Percentiles rank a stretch among this genome's conserved stretches.
These are phyloP conservation scores for Eulithis prunata DNA, from an alignment of 2,888 invertebrate species.

Conservation along the genomic window DNA sequence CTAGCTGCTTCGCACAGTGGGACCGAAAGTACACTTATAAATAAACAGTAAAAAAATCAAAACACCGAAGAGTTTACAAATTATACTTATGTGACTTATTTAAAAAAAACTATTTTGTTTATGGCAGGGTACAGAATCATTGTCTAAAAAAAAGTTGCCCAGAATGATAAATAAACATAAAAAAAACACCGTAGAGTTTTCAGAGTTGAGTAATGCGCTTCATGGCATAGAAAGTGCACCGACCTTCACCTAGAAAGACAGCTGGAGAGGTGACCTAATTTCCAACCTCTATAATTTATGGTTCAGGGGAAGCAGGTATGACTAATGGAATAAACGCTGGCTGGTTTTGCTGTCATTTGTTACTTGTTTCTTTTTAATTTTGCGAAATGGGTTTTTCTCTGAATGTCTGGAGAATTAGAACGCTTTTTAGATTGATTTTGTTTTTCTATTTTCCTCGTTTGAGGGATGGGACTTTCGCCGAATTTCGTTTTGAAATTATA, in stretches of 20 bases:
- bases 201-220: conserved; percentile 4
- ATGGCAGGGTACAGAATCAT: no score
- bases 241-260: conserved; percentile 45
- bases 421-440: background rate
- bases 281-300: conserved; percentile 27
- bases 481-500: background rate
- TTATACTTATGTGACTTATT: no score
- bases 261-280: conserved; percentile 46
- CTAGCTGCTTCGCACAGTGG: no score
- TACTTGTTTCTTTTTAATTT: background rate
- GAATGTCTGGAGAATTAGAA: background rate
- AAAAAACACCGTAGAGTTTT: background rate
- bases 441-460: background rate
- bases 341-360: conserved; percentile 9
- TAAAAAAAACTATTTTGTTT: no score
- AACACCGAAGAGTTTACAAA: no score
- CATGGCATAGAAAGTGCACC: conserved; percentile 36
- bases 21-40: no score
- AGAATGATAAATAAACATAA: no score
- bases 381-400: background rate
- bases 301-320: conserved; percentile 9
- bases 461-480: background rate
- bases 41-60: no score
- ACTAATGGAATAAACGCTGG: conserved; percentile 6
- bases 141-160: no score